phyloP scores from a whole-genome alignment of 2,113 vertebrate genomes.

The Otocyon megalotis region DNA sequence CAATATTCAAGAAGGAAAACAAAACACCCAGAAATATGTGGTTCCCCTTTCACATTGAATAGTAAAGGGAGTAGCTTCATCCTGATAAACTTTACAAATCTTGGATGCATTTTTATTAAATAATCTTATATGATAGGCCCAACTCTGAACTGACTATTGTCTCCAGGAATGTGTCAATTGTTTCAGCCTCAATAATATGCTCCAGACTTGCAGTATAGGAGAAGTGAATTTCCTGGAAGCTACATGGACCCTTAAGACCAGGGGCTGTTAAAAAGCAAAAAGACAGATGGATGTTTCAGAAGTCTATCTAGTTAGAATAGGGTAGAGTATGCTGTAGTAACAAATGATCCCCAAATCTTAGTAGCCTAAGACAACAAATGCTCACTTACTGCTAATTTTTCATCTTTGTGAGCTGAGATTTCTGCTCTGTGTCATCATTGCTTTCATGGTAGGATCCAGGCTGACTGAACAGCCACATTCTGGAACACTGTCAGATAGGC shows the following conservation, averaged over 20 bases:
- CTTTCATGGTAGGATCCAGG: background rate
- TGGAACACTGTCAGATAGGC: background rate
- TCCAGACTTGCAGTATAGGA: background rate
- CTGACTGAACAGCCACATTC: background rate
- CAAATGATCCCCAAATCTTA: background rate
- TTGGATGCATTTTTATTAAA: constrained; percentile 13
- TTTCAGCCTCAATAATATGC: background rate
- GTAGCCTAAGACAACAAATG: background rate
- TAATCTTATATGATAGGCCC: background rate
- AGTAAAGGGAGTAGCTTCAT: background rate
- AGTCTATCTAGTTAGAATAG: background rate
- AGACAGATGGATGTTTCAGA: background rate
- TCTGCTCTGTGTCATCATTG: background rate
- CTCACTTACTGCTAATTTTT: background rate
- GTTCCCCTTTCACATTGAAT: background rate
- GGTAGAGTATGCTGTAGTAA: background rate
- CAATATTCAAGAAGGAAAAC: background rate
- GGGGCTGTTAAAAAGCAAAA: background rate
- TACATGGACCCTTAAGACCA: background rate
- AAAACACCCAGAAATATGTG: background rate
- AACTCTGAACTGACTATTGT: background rate
- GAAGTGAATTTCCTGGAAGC: background rate
- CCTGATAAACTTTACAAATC: background rate
- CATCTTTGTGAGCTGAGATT: background rate
- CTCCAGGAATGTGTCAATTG: background rate